Conservation (phyloP, 2,113 vertebrate species). For the Neotoma lepida region DNA sequence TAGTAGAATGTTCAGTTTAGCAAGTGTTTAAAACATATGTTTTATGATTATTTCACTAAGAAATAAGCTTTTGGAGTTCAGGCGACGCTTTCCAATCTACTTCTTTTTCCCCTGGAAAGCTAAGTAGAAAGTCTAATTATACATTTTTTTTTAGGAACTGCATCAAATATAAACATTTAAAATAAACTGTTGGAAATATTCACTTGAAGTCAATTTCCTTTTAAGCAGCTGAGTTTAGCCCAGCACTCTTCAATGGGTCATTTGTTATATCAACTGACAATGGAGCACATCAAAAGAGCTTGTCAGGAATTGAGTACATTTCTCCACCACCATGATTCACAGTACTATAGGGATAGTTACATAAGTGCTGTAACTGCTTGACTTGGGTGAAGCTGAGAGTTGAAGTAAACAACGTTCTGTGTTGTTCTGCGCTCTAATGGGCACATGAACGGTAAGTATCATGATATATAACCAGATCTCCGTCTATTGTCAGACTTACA, state of each 20-base stretch:
- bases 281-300: conserved; percentile 71
- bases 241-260: conserved; percentile 19
- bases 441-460: conserved; percentile 78
- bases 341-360: conserved; percentile 79
- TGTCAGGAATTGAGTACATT: conserved; percentile 73
- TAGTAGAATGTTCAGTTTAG: conserved; percentile 1
- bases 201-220: conserved; percentile 69
- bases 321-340: conserved; percentile 80
- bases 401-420: conserved; percentile 83
- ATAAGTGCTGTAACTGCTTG: conserved; percentile 84
- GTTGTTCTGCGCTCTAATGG: conserved; percentile 80
- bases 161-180: conserved; percentile 76
- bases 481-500: conserved; percentile 82
- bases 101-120: conserved; percentile 61
- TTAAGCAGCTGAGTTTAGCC: conserved; percentile 66
- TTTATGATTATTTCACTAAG: conserved; percentile 41
- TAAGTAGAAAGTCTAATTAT: conserved; percentile 73
- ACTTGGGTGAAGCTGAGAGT: conserved; percentile 80
- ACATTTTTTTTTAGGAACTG: conserved; percentile 63
- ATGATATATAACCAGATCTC: conserved; percentile 83
- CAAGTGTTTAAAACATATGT: conserved; percentile 7
- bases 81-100: conserved; percentile 39
- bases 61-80: conserved; percentile 5
- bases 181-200: conserved; percentile 80
- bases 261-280: conserved; percentile 69